Conservation (phyloP, 2,113 vertebrate genomes). For the Acanthochromis polyacanthus region DNA sequence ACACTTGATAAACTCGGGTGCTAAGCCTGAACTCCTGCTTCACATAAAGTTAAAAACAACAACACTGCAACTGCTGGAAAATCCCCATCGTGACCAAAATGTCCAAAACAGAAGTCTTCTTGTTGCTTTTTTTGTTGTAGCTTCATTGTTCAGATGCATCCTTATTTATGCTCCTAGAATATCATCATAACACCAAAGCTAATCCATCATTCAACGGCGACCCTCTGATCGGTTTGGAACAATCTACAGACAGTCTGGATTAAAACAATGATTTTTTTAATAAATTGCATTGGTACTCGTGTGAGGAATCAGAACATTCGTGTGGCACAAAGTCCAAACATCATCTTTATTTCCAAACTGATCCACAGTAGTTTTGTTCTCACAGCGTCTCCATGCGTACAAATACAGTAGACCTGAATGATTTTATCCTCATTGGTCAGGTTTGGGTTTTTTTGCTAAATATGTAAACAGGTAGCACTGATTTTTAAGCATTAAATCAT, state of each 20-base stretch:
- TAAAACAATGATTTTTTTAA: neutral
- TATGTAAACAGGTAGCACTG: constrained; percentile 33
- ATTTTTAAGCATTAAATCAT: constrained; percentile 31
- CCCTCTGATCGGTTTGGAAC: neutral
- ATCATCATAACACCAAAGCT: no score
- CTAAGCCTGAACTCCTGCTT: neutral
- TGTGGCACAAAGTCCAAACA: constrained; percentile 46
- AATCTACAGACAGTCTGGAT: constrained; percentile 2
- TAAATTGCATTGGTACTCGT: neutral
- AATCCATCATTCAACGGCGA: no score
- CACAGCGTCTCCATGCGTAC: neutral
- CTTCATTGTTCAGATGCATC: neutral
- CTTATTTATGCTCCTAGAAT: constrained; percentile 13
- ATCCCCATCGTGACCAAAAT: neutral
- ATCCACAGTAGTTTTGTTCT: constrained; percentile 14
- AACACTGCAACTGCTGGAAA: neutral
- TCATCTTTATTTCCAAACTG: neutral
- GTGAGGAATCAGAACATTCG: constrained; percentile 5
- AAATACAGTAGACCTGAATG: constrained; percentile 6
- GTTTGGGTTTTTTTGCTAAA: constrained; percentile 36
- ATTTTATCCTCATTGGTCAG: neutral
- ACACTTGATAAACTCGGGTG: neutral
- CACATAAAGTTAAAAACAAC: neutral
- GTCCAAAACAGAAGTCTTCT: neutral
- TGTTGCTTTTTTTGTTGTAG: constrained; percentile 19